Evolutionary conservation across 2,888 invertebrate species (phyloP), one percentile per base, ranked within the genome.

Genomic region (Plutella xylostella): DNA sequence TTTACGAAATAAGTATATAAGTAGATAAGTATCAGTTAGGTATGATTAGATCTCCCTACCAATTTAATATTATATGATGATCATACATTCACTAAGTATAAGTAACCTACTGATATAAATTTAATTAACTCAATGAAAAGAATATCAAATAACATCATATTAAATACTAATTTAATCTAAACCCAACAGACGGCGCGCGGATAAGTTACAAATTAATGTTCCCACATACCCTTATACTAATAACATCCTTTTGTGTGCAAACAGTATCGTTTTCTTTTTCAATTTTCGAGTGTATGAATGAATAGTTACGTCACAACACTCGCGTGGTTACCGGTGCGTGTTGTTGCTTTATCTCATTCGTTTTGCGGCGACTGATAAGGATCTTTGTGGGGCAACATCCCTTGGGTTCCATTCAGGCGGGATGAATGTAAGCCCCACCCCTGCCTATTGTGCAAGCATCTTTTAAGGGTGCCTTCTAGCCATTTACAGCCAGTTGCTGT

Each of bases 221-320:
- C 82, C 71, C 83, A 83, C 80, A 82, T 73, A 68, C 73, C 74
- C 72, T 72, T 80, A 80, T 77, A 76, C 72, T 82, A 76, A 80
- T 83, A 78, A 73, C 67, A 72, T 72, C 60, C 74, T 70, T 71
- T 83, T 82, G 80, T 80, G 67, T 65, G 65, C 60, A 67, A 72
- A 76, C 69, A 74, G 80, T 83, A 80, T 80, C 82, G 52, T 58
- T 80, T 34, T 34, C 34, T 11, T 43, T 43, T 76, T 72, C 61
- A 69, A 65, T 63, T 62, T 60, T 60, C 54, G 52, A 57, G 61
- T 57, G 66, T 67, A 73, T 79, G 77, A 82, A 80, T 77, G 77
- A 67, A 52, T 42, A 39, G 57, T 49, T 50, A 62, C 71, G 80
- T 82, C 82, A 82, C 72, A 83, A 82, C 75, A 83, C 74, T 78